A percentile compares a stretch with the other conserved stretches of the same genome.
These are phyloP conservation scores for Bombyx huttoni DNA, from an alignment of 2,888 invertebrate species.

Conservation along the genomic window DNA sequence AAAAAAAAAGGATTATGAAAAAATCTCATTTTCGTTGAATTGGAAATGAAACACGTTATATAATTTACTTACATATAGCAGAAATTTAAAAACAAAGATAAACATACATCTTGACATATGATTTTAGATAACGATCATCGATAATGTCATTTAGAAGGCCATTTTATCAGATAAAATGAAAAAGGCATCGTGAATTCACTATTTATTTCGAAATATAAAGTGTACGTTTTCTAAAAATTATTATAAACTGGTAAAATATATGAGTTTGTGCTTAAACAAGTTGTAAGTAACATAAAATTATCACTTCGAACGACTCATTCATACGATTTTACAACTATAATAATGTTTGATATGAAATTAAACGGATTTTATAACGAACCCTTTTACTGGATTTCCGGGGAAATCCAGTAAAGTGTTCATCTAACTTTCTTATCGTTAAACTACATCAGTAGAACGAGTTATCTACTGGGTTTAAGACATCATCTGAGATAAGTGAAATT, in stretches of 20 bases:
- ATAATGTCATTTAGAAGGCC: neutral
- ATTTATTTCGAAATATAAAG: neutral
- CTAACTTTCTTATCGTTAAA: slow-evolving; percentile 5
- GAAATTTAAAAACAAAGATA: neutral
- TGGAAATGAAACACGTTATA: too few relatives aligned
- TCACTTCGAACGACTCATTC: neutral
- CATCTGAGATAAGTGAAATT: slow-evolving; percentile 30
- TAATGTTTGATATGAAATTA: neutral
- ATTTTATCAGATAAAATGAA: neutral
- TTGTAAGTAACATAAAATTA: neutral
- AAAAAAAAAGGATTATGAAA: too few relatives aligned
- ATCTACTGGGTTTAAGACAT: slow-evolving; percentile 29
- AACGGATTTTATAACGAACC: neutral
- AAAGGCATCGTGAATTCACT: neutral
- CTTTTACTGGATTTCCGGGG: neutral
- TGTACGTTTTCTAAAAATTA: neutral
- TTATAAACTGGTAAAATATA: neutral
- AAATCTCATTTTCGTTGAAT: too few relatives aligned
- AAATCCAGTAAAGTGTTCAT: neutral
- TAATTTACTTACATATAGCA: neutral
- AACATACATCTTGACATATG: neutral
- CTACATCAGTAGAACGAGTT: slow-evolving; percentile 10
- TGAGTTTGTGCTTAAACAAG: neutral
- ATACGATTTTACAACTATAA: neutral
- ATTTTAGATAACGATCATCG: neutral